These are phyloP conservation scores for Spilarctia lutea DNA, from an alignment of 2,888 invertebrate species.

Conservation along the genomic window DNA sequence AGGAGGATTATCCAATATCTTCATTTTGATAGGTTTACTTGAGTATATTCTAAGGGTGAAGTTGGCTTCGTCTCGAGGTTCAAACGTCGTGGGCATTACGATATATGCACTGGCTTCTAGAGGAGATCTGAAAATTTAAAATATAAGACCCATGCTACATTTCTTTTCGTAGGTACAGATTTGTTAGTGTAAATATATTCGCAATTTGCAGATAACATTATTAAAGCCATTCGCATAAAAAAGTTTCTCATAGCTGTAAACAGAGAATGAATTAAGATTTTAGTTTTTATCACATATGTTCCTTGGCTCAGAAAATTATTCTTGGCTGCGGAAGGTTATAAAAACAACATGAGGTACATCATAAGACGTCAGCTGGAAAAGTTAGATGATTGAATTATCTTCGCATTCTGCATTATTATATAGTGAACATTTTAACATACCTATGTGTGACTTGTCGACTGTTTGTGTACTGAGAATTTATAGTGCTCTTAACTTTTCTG, in stretches of 20 bases:
- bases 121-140: constrained; percentile 87
- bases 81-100: constrained; percentile 96
- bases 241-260: background rate
- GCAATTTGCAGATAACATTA: background rate
- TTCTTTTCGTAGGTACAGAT: background rate
- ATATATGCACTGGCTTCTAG: constrained; percentile 94
- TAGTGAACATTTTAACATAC: constrained; percentile 47
- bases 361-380: background rate
- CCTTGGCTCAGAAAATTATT: background rate
- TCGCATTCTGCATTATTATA: background rate
- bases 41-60: constrained; percentile 95
- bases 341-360: background rate
- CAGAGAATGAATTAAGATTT: background rate
- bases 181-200: background rate
- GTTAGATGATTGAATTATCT: background rate
- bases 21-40: constrained; percentile 91
- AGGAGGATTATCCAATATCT: constrained; percentile 89
- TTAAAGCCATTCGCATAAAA: constrained; percentile 4
- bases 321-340: background rate
- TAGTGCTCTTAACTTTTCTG: constrained; percentile 93
- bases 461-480: constrained; percentile 97
- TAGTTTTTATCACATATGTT: background rate
- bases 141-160: background rate
- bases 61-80: constrained; percentile 95
- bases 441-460: constrained; percentile 92